phyloP scores from a whole-genome alignment of 2,113 vertebrate species.

The Gambusia affinis region DNA sequence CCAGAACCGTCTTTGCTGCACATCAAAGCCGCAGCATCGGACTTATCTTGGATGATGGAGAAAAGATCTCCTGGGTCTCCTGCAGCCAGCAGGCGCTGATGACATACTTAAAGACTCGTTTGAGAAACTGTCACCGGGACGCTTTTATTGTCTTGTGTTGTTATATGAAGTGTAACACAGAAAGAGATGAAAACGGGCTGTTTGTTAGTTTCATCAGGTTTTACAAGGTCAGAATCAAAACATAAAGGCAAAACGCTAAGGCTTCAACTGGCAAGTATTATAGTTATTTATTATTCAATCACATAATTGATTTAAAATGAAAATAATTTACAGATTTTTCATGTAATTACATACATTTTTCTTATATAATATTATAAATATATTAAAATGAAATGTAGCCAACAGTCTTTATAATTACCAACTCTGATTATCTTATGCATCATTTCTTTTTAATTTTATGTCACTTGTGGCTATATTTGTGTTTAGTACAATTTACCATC shows the following conservation, averaged over 20 bases:
- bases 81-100: background rate
- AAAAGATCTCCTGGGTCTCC: constrained; percentile 20
- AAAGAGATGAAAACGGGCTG: background rate
- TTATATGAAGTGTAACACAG: constrained; percentile 1
- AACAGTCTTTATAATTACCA: too few species aligned
- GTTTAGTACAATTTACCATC: too few species aligned
- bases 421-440: too few species aligned
- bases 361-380: too few species aligned
- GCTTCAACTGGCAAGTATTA: too few species aligned
- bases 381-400: too few species aligned
- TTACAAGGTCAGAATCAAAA: constrained; percentile 3
- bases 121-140: constrained; percentile 22
- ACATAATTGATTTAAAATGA: too few species aligned
- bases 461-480: too few species aligned
- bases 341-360: too few species aligned
- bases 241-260: background rate
- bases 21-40: constrained; percentile 31
- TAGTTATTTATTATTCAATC: too few species aligned
- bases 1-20: constrained; percentile 14
- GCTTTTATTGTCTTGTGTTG: constrained; percentile 32
- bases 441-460: too few species aligned
- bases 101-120: constrained; percentile 30
- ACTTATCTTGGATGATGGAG: constrained; percentile 30
- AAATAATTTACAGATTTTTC: too few species aligned
- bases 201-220: constrained; percentile 4